Conservation (phyloP, 2,113 vertebrate genomes). For the Mixornis gularis region DNA sequence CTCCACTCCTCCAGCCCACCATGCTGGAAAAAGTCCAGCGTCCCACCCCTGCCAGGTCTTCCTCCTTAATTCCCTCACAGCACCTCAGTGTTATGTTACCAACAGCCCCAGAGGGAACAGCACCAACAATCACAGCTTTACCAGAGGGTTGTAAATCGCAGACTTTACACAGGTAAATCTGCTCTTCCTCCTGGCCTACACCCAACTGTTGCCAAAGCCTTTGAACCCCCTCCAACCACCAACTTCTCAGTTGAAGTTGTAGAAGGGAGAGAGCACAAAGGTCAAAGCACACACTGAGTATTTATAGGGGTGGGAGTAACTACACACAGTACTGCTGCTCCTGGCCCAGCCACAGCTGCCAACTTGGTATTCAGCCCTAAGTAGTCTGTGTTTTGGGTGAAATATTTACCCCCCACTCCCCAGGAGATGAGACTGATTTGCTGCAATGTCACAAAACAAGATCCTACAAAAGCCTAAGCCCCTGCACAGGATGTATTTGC, state of each 20-base stretch:
- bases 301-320: neutral
- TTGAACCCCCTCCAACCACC: neutral
- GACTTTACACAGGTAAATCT: neutral
- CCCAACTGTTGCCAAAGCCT: neutral
- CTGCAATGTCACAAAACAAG: neutral
- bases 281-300: neutral
- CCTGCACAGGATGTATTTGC: neutral
- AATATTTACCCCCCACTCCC: neutral
- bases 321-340: neutral
- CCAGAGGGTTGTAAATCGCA: neutral
- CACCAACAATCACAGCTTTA: neutral
- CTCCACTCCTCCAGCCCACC: neutral
- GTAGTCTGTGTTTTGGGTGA: neutral
- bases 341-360: neutral
- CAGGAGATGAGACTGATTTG: neutral
- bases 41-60: neutral
- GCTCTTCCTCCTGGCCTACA: neutral
- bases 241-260: neutral
- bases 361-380: neutral
- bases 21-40: neutral
- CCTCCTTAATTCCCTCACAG: neutral
- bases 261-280: neutral
- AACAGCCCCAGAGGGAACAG: neutral
- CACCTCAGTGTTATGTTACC: neutral
- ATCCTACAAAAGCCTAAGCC: neutral